phyloP scores from a whole-genome alignment of 2,797 vertebrate species.

The Leucoraja ocellata region DNA sequence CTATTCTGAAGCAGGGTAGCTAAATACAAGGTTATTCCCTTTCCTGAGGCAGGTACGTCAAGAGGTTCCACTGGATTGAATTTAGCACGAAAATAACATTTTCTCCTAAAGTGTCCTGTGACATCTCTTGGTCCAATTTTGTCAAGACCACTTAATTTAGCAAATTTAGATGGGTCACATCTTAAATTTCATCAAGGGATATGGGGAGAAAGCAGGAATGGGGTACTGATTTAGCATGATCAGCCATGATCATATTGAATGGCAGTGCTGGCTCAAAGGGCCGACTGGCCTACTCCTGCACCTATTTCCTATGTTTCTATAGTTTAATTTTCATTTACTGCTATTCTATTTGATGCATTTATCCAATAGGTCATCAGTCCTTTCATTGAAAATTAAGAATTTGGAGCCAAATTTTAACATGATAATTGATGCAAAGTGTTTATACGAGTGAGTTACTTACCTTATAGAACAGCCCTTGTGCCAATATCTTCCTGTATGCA shows the following conservation, averaged over 20 bases:
- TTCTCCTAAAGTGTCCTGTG: background rate
- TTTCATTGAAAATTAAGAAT: background rate
- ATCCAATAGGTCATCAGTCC: background rate
- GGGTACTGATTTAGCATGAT: too few relatives aligned
- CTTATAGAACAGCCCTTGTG: constrained; percentile 38
- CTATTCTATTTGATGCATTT: background rate
- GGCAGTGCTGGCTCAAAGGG: too few relatives aligned
- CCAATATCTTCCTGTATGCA: constrained; percentile 27
- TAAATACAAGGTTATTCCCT: background rate
- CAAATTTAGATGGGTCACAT: background rate
- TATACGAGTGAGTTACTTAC: constrained; percentile 30
- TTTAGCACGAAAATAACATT: background rate
- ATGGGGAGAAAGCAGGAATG: too few relatives aligned
- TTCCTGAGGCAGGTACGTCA: background rate
- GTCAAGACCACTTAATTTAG: background rate
- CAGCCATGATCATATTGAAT: too few relatives aligned
- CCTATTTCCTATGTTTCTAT: too few relatives aligned
- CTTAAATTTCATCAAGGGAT: background rate
- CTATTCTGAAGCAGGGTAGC: background rate
- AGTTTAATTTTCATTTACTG: background rate
- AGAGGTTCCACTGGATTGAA: background rate
- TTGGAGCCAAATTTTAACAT: background rate
- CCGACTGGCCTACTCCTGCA: too few relatives aligned
- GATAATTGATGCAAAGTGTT: background rate
- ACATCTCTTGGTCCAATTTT: background rate